A percentile compares a stretch with the other conserved stretches of the same genome.
Conservation (phyloP, 1,140 invertebrate species). For the fruit fly (Drosophila melanogaster) region Release_6_plus_ISO1_MT NT_033777.3:30279501-30280000, state of each 20-base stretch:
- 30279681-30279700: slow-evolving; percentile 71
- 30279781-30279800: slow-evolving; percentile 47
- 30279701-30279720: slow-evolving; percentile 79
- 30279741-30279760: slow-evolving; percentile 30
- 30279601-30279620: not conserved
- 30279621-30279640: slow-evolving; percentile 20
- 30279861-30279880: slow-evolving; percentile 83
- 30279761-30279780: slow-evolving; percentile 17
- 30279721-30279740: slow-evolving; percentile 71
- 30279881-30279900: slow-evolving; percentile 86
- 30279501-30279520: slow-evolving; percentile 17
- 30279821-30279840: slow-evolving; percentile 69
- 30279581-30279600: slow-evolving; percentile 51
- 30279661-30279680: slow-evolving; percentile 38
- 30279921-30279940: slow-evolving; percentile 89
- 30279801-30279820: slow-evolving; percentile 64
- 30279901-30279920: slow-evolving; percentile 89
- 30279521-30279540: slow-evolving; percentile 54
- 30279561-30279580: slow-evolving; percentile 89
- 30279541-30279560: slow-evolving; percentile 88
- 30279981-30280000: slow-evolving; percentile 43
- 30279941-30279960: slow-evolving; percentile 89
- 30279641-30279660: slow-evolving; percentile 48
- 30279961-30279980: slow-evolving; percentile 32
- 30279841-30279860: slow-evolving; percentile 84